phyloP scores from a whole-genome alignment of 2,113 vertebrate genomes.

The Eupsittula cactorum region DNA sequence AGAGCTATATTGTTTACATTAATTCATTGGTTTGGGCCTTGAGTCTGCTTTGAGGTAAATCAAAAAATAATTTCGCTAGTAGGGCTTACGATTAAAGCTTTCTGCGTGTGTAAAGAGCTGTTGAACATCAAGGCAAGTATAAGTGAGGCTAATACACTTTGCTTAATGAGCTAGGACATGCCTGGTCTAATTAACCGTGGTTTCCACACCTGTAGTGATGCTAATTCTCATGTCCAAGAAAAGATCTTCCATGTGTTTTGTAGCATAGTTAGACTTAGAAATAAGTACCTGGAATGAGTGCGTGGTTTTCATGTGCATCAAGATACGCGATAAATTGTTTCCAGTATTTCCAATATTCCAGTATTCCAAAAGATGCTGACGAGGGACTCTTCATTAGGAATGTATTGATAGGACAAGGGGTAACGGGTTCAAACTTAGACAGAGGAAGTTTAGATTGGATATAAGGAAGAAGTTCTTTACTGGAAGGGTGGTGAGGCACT shows the following conservation, averaged over 20 bases:
- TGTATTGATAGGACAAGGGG: too few species aligned
- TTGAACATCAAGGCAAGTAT: background rate
- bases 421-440: too few species aligned
- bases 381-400: too few species aligned
- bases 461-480: too few species aligned
- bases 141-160: fast-evolving
- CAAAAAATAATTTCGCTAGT: background rate
- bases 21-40: background rate
- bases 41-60: background rate
- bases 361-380: too few species aligned
- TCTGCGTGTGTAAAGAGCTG: background rate
- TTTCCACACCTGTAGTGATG: background rate
- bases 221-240: background rate
- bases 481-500: too few species aligned
- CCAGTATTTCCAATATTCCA: background rate
- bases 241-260: background rate
- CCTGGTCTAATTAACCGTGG: background rate
- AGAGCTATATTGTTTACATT: background rate
- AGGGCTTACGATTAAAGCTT: background rate
- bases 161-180: background rate
- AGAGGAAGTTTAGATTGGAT: too few species aligned
- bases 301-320: background rate
- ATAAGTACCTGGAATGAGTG: background rate
- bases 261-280: background rate
- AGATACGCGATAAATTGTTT: background rate